These are phyloP conservation scores for Hyposoter didymator DNA, from an alignment of 2,888 invertebrate genomes.

Conservation along the genomic window DNA sequence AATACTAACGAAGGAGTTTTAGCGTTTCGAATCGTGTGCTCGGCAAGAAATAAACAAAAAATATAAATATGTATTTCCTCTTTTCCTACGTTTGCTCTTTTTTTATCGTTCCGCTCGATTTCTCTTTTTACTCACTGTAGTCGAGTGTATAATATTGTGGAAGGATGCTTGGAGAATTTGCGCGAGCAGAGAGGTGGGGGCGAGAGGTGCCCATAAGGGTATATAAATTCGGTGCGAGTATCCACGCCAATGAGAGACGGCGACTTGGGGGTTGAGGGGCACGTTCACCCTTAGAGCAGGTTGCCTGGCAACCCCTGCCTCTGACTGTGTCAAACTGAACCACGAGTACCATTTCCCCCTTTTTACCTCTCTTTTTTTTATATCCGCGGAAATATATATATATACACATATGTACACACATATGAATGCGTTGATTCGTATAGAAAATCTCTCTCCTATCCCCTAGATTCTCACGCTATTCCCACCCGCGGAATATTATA, in stretches of 20 bases:
- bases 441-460: slow-evolving; percentile 18
- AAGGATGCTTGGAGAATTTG: slow-evolving; percentile 28
- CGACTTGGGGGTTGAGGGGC: slow-evolving; percentile 63
- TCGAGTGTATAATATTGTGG: slow-evolving; percentile 48
- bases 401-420: not conserved
- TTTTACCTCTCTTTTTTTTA: slow-evolving; percentile 65
- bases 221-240: slow-evolving; percentile 79
- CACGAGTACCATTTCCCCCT: slow-evolving; percentile 71
- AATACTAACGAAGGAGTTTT: not conserved
- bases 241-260: slow-evolving; percentile 71
- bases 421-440: not conserved
- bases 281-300: slow-evolving; percentile 78
- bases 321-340: slow-evolving; percentile 83
- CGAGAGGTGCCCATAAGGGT: slow-evolving; percentile 60
- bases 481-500: slow-evolving; percentile 24
- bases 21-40: not conserved
- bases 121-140: slow-evolving; percentile 33
- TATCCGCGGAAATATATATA: slow-evolving; percentile 37
- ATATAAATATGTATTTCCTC: not conserved
- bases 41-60: not conserved
- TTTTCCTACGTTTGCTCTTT: slow-evolving; percentile 9
- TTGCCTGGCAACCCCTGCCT: slow-evolving; percentile 82
- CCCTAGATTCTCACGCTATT: slow-evolving; percentile 53
- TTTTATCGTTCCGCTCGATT: slow-evolving; percentile 33
- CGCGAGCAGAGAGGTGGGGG: slow-evolving; percentile 43